Base-by-base conservation (phyloP, 1,140 invertebrate species). In the Drosophila orosa region DNA sequence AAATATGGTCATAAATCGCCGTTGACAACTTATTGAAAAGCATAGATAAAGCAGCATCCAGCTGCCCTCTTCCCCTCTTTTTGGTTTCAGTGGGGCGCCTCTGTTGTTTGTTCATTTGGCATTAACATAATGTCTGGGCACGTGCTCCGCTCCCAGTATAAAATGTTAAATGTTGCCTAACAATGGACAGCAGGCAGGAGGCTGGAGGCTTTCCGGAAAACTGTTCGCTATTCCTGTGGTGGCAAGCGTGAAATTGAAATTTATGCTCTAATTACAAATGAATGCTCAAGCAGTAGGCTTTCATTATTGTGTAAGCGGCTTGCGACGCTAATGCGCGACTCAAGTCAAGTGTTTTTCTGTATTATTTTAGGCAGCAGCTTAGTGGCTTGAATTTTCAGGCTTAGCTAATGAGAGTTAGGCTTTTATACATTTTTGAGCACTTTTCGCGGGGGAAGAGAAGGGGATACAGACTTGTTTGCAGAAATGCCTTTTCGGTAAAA, bases 201-300 rank as follows among this genome's bases (percentile, higher is more conserved):
- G 45, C 45, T 17, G 19, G 27, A 24, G 44, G 19, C 33, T 60
- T 29, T 22, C 45, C 35, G 65, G 60, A 66, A 68, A 52, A 66
- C 65, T 66, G 60, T 7, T 66, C 27, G 44, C 60, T 50, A 22
- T 55, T 57, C 60, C 60, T 42, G 74, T 54, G 61, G 50, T 60
- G 63, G 78, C 78, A 78, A 78, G 74, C 82, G 82, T 85, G 78
- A 86, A 85, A 85, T 85, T 78, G 55, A 85, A 85, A 85, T 81
- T 78, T 78, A 86, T 86, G 68, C 78, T 78, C 67, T 85, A 85
- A 85, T 85, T 85, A 81, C 73, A 61, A 74, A 47, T 44, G 67
- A 69, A 71, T 60, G 55, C 44, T 35, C 48, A 45, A 60, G 57
- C 60, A 57, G 62, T 63, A 63, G 59, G 63, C 59, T 74, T 62